These are phyloP conservation scores for Zhuqinia jingwanae DNA, from an alignment of 2,888 invertebrate genomes.

Conservation along the genomic window DNA sequence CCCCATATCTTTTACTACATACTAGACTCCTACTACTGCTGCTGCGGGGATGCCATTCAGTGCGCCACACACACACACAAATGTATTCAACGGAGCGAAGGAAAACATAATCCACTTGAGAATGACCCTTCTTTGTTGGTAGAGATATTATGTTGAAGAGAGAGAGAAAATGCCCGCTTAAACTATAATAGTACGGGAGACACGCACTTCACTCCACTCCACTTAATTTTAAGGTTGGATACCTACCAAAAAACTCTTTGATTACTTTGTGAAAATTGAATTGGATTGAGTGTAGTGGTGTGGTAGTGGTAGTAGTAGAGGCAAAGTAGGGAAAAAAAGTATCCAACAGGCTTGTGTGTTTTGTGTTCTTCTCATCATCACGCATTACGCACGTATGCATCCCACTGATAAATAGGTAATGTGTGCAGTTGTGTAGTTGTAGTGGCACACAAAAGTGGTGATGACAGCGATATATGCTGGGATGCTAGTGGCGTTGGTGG, in stretches of 20 bases:
- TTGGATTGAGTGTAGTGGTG: conserved; percentile 27
- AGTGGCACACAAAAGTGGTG: neutral
- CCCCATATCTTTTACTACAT: too few relatives aligned
- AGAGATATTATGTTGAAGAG: neutral
- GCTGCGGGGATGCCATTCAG: neutral
- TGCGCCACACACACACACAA: neutral
- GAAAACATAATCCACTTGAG: conserved; percentile 49
- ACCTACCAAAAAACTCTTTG: conserved; percentile 52
- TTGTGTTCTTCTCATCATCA: conserved; percentile 41
- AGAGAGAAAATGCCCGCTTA: conserved; percentile 8
- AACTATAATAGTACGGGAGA: neutral
- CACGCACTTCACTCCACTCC: conserved; percentile 37
- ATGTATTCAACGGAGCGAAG: conserved; percentile 36
- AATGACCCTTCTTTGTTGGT: conserved; percentile 35
- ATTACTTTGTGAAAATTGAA: conserved; percentile 48
- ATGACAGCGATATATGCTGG: too few relatives aligned
- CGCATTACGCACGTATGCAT: conserved; percentile 59
- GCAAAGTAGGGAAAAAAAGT: neutral
- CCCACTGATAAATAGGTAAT: conserved; percentile 43
- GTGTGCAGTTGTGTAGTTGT: too few relatives aligned
- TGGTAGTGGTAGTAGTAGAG: too few relatives aligned
- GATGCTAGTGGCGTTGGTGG: conserved; percentile 8
- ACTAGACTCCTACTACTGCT: too few relatives aligned
- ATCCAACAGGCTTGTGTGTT: neutral
- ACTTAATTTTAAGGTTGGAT: conserved; percentile 52